Evolutionary conservation across 1,140 invertebrate species (phyloP), one percentile per base, ranked within the genome.

Genomic region (Heterodera carotae): DNA sequence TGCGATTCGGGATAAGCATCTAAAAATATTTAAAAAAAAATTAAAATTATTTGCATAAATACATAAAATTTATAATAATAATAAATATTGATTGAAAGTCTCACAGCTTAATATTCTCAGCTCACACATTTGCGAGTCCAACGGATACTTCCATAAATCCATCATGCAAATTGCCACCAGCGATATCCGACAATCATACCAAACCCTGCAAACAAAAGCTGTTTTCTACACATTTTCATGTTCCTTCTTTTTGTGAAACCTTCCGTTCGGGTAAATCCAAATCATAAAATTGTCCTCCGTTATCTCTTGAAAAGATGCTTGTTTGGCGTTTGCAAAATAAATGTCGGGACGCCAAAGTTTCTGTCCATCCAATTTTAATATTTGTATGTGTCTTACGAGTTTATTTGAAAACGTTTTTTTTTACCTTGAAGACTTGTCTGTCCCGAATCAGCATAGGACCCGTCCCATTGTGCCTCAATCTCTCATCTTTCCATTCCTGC

Each of bases 211-310:
- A 22, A 39, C 15, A 12, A 27, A 18, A 8, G 10, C 36, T 25
- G 33, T 36, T 29, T 15, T 15, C 6, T 8, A 43, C 39, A 43
- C 29, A 36, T 33, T 69, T 69, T 36, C 6, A 34, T 10, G 7
- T 4, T 67, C 25, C 48, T 2, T 12, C 6, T 25, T 25, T 12
- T 25, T 4, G 8, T 62, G 60, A 62, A 10, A 74, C 72, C 80
- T 67, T 27, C 84, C 84, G 68, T 84, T 78, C 0, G 86, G 86
- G 79, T 87, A 88, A 22, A 87, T 76, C 86, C 86, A 87, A 62
- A 87, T 78, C 33, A 85, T 72, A 76, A 87, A 87, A 76, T 87
- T 87, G 73, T 82, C 78, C 36, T 87, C 86, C 10, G 85, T 87
- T 53, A 87, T 81, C 33, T 80, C 76, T 75, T 87, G 84, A 68